Evolutionary conservation across 35 echinoderm and acorn worm genomes (phyloP).

Genomic region (Ophiothrix spiculata): DNA sequence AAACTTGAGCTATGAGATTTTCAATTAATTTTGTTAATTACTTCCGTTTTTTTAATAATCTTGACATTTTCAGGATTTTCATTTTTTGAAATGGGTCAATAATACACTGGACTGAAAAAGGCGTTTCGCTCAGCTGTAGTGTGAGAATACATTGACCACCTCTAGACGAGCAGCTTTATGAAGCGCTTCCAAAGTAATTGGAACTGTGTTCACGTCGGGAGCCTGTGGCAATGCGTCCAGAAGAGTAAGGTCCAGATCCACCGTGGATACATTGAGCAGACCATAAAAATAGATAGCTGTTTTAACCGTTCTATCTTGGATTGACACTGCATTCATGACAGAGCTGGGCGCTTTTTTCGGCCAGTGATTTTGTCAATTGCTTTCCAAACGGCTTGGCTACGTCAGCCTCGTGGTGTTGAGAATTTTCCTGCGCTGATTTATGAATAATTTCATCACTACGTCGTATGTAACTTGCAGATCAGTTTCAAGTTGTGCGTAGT

Average conservation of each 20-base stretch:
- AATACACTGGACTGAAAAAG: too few relatives aligned
- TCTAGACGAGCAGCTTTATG: conserved; percentile 17
- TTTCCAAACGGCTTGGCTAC: conserved; percentile 29
- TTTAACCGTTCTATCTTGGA: background rate
- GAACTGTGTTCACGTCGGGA: background rate
- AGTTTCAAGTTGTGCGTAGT: background rate
- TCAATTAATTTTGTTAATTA: too few relatives aligned
- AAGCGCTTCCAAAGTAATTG: conserved; percentile 15
- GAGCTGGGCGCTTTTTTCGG: too few relatives aligned
- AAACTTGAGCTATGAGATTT: too few relatives aligned
- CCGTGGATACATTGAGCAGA: background rate
- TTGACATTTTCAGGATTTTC: too few relatives aligned
- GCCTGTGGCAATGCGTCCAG: background rate
- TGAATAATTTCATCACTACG: conserved; percentile 10
- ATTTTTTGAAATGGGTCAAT: too few relatives aligned
- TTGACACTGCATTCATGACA: conserved; percentile 11
- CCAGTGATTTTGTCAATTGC: conserved; percentile 28
- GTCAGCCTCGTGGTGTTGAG: conserved; percentile 22
- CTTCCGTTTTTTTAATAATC: too few relatives aligned
- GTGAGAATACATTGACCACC: too few relatives aligned
- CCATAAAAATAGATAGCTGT: conserved; percentile 19
- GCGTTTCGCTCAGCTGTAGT: too few relatives aligned
- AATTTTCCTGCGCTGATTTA: conserved; percentile 1
- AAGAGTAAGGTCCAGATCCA: conserved; percentile 15
- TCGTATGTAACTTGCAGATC: conserved; percentile 19